Percentiles rank a stretch among this genome's conserved stretches.
Conservation (phyloP, 2,888 invertebrate species). For the Sphaerophoria taeniata region DNA sequence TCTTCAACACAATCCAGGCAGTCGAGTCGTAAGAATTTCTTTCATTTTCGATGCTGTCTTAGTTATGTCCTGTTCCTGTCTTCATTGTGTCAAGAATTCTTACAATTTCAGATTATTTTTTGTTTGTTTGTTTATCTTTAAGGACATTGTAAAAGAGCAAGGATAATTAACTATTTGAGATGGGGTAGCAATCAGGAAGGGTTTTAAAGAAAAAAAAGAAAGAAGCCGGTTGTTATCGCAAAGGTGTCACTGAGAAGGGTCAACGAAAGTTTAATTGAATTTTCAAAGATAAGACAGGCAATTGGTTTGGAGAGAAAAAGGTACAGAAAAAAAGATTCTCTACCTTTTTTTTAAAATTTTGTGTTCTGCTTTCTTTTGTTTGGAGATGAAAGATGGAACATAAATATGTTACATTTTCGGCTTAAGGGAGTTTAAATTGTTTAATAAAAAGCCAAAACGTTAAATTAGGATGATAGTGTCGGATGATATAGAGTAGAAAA, state of each 20-base stretch:
- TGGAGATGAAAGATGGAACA: slow-evolving; percentile 6
- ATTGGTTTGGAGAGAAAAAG: slow-evolving; percentile 42
- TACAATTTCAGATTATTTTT: too few species aligned
- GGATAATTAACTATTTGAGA: slow-evolving; percentile 21
- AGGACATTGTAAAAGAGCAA: slow-evolving; percentile 49
- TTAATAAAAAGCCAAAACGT: background rate
- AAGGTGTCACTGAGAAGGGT: slow-evolving; percentile 58
- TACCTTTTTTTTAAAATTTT: background rate
- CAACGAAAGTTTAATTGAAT: slow-evolving; percentile 69
- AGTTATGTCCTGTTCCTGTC: slow-evolving; percentile 22
- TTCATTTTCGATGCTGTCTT: too few species aligned
- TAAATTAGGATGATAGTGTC: background rate
- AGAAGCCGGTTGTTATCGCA: slow-evolving; percentile 24
- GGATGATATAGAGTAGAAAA: too few species aligned
- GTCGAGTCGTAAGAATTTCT: too few species aligned
- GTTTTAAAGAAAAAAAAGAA: too few species aligned
- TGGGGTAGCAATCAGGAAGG: background rate
- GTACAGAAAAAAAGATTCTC: slow-evolving; percentile 13
- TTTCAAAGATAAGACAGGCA: slow-evolving; percentile 54
- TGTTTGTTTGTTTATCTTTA: slow-evolving; percentile 19
- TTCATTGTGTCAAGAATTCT: slow-evolving; percentile 39
- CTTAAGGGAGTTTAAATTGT: background rate
- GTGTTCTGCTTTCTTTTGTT: slow-evolving; percentile 6
- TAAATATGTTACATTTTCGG: slow-evolving; percentile 1
- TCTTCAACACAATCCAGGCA: too few species aligned